Evolutionary conservation across 2,113 vertebrate species (phyloP).

Genomic region (Tragelaphus buxtoni): DNA sequence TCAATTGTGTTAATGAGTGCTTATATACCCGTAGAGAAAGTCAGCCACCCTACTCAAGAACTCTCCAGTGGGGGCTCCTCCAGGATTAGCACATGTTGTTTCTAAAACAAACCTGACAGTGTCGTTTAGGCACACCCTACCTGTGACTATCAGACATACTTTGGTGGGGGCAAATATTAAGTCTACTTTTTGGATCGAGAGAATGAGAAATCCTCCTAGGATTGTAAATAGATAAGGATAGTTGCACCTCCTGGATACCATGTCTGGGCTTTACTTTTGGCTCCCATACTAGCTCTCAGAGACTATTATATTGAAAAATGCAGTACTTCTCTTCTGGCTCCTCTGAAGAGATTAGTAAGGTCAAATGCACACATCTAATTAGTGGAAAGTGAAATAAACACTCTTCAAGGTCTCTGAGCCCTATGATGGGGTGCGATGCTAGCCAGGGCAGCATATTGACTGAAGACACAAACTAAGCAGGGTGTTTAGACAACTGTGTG

Average conservation of each 20-base stretch:
- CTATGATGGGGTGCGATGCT: neutral
- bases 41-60: neutral
- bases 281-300: neutral
- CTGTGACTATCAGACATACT: neutral
- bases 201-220: neutral
- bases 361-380: constrained; percentile 35
- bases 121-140: neutral
- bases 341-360: constrained; percentile 35
- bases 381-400: constrained; percentile 37
- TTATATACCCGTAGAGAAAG: neutral
- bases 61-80: neutral
- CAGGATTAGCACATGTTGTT: neutral
- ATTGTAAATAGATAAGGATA: neutral
- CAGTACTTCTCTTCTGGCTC: neutral
- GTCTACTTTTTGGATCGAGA: neutral
- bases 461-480: neutral
- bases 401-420: constrained; percentile 26
- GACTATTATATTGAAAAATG: neutral
- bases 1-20: neutral
- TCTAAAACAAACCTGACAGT: neutral
- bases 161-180: neutral
- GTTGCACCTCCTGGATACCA: neutral
- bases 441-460: neutral
- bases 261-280: neutral
- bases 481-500: neutral